phyloP scores from a whole-genome alignment of 2,113 vertebrate genomes.

The Semicossyphus pulcher region DNA sequence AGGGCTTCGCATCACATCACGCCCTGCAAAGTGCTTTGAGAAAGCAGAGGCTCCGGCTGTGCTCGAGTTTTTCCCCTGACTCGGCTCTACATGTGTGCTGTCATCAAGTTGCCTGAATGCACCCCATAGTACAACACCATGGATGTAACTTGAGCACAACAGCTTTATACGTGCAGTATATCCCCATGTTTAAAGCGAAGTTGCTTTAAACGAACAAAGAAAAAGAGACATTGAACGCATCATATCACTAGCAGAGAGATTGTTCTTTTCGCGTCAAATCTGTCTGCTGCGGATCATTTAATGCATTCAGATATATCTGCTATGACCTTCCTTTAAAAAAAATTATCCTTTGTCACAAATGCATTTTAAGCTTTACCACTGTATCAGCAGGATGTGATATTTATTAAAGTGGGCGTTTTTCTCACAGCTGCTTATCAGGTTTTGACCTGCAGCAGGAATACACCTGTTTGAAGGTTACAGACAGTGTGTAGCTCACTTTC shows the following conservation, averaged over 20 bases:
- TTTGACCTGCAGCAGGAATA: conserved; percentile 15
- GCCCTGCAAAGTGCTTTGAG: conserved; percentile 63
- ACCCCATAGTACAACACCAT: too few relatives aligned
- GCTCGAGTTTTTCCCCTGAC: conserved; percentile 39
- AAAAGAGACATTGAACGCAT: neutral
- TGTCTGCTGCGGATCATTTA: conserved; percentile 45
- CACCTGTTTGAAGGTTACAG: conserved; percentile 42
- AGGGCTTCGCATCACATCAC: conserved; percentile 73
- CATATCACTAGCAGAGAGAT: neutral
- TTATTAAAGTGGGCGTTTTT: conserved; percentile 50
- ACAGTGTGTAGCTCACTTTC: neutral
- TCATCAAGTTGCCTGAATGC: neutral
- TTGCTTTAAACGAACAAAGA: too few relatives aligned
- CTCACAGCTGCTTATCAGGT: conserved; percentile 35
- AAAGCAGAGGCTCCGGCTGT: conserved; percentile 54
- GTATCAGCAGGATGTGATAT: conserved; percentile 54
- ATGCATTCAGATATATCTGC: conserved; percentile 46
- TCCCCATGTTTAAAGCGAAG: neutral
- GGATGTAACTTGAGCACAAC: neutral
- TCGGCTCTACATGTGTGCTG: conserved; percentile 8
- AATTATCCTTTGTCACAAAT: conserved; percentile 65
- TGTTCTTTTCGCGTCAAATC: neutral
- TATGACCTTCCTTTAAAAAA: conserved; percentile 68
- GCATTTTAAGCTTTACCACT: conserved; percentile 48
- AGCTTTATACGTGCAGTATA: too few relatives aligned